These are phyloP conservation scores for Parthenolecanium corni DNA, from an alignment of 2,888 invertebrate genomes.

Conservation along the genomic window DNA sequence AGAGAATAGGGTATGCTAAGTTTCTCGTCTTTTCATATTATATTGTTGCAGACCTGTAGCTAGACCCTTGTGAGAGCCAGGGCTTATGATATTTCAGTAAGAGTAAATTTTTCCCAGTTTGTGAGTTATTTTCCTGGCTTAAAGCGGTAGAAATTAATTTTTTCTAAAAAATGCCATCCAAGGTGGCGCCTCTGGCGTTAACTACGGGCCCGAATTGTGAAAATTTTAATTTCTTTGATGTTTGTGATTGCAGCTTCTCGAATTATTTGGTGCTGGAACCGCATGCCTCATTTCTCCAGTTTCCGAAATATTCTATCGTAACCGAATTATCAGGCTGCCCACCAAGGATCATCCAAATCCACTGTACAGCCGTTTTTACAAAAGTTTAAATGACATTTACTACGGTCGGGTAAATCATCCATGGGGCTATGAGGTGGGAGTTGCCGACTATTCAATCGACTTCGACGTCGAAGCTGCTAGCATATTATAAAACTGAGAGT, in stretches of 20 bases:
- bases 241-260: conserved; percentile 56
- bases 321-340: conserved; percentile 54
- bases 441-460: not conserved
- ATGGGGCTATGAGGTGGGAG: conserved; percentile 45
- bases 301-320: conserved; percentile 68
- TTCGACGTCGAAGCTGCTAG: no score
- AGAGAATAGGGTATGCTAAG: conserved; percentile 57
- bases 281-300: conserved; percentile 92
- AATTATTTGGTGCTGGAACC: conserved; percentile 96
- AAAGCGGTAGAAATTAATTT: no score
- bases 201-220: no score
- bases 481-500: no score
- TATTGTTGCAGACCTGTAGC: no score
- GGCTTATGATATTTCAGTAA: no score
- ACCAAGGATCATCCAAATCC: conserved; percentile 63
- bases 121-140: no score
- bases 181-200: no score
- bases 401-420: conserved; percentile 74
- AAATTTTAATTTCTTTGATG: not conserved
- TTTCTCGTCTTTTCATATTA: no score
- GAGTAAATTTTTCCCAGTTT: no score
- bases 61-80: no score
- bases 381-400: conserved; percentile 75
- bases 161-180: no score
- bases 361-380: conserved; percentile 59